Evolutionary conservation across 2,888 invertebrate genomes (phyloP).

Genomic region (Himalopsyche japonica): DNA sequence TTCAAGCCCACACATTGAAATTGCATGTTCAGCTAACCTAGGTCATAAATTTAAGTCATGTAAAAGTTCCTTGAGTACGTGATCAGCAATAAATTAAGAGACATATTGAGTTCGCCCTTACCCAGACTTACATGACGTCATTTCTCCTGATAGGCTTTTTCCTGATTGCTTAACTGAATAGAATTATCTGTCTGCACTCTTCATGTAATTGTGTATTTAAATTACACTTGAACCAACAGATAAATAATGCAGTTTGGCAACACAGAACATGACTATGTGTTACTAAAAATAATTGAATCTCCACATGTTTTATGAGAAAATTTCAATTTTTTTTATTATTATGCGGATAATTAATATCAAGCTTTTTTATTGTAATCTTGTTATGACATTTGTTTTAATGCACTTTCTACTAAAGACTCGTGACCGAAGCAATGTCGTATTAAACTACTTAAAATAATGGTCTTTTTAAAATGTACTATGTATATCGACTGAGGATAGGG

Average conservation of each 20-base stretch:
- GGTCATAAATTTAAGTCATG: neutral
- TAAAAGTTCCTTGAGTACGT: neutral
- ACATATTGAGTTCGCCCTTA: neutral
- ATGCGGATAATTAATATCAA: too few species aligned
- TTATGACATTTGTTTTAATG: too few species aligned
- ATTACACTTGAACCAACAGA: neutral
- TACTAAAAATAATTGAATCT: too few species aligned
- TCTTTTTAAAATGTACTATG: too few species aligned
- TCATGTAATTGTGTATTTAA: neutral
- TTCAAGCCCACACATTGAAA: neutral
- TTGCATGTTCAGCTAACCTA: neutral
- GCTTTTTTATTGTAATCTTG: too few species aligned
- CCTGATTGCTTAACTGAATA: neutral
- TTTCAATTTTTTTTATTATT: too few species aligned
- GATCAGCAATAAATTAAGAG: neutral
- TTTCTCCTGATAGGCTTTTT: neutral
- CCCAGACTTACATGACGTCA: neutral
- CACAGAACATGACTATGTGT: too few species aligned
- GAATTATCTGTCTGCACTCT: neutral
- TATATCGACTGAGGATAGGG: too few species aligned
- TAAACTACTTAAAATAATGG: too few species aligned
- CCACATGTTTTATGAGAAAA: too few species aligned
- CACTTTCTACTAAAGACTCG: too few species aligned
- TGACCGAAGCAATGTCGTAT: too few species aligned
- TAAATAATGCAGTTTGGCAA: neutral